phyloP scores from a whole-genome alignment of 2,113 vertebrate species.

The Salvelinus sp. region DNA sequence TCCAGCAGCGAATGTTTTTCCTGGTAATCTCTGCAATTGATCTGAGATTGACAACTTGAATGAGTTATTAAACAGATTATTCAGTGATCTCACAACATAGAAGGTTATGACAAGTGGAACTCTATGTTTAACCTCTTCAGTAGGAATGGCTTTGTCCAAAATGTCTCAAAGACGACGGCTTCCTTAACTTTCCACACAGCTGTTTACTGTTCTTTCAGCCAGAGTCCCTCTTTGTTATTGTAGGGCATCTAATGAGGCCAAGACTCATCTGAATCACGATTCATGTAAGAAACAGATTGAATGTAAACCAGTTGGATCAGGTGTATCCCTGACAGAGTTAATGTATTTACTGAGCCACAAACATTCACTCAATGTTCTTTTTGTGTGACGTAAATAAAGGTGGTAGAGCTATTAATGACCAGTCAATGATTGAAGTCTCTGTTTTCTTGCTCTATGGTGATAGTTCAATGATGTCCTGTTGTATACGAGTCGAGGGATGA shows the following conservation, averaged over 20 bases:
- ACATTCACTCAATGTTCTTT: neutral
- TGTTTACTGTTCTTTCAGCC: no score
- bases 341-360: neutral
- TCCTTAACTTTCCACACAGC: no score
- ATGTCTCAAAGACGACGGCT: no score
- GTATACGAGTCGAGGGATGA: slow-evolving; percentile 95
- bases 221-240: neutral
- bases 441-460: slow-evolving; percentile 30
- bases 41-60: neutral
- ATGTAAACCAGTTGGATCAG: neutral
- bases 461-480: slow-evolving; percentile 93
- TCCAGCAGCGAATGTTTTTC: slow-evolving; percentile 98
- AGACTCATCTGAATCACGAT: neutral
- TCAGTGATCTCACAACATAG: neutral
- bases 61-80: neutral
- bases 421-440: neutral
- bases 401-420: neutral
- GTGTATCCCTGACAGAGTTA: neutral
- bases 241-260: neutral
- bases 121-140: neutral
- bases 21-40: slow-evolving; percentile 75
- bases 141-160: no score
- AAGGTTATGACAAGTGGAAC: neutral
- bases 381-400: neutral
- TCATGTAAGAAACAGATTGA: neutral